Evolutionary conservation across 1,140 invertebrate genomes (phyloP).

Genomic region (Plutomurus gul): DNA sequence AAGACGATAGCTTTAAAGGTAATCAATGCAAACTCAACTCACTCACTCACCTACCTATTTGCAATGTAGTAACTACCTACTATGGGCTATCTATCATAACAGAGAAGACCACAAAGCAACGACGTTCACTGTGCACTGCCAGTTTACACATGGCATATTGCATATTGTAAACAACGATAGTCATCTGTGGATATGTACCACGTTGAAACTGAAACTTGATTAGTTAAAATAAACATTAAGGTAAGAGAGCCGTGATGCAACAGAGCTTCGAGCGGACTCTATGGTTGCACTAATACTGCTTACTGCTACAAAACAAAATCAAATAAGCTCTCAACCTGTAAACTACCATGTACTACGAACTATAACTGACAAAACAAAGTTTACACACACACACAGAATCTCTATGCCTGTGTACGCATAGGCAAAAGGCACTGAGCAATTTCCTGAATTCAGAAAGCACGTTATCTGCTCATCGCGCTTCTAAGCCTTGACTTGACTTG

Average conservation of each 20-base stretch:
- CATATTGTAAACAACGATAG: conserved; percentile 12
- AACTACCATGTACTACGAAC: not conserved
- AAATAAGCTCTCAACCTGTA: not conserved
- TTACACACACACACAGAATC: not conserved
- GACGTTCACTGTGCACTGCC: too few species aligned
- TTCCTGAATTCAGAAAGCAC: conserved; percentile 18
- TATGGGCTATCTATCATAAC: too few species aligned
- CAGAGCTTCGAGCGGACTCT: not conserved
- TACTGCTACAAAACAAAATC: not conserved
- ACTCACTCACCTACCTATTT: too few species aligned
- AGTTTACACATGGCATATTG: not conserved
- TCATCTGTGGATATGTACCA: not conserved
- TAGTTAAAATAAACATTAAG: conserved; percentile 1
- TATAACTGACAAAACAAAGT: conserved; percentile 15
- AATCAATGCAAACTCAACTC: too few species aligned
- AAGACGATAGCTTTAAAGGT: too few species aligned
- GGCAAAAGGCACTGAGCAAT: not conserved
- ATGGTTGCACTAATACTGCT: not conserved
- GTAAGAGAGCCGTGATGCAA: not conserved
- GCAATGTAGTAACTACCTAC: too few species aligned
- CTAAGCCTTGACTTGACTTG: not conserved
- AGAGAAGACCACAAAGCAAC: too few species aligned
- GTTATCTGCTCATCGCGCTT: not conserved
- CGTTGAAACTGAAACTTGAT: conserved; percentile 24
- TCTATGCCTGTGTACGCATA: not conserved